phyloP scores from a whole-genome alignment of 2,797 vertebrate species.

The Gadopsis bispinosus region DNA sequence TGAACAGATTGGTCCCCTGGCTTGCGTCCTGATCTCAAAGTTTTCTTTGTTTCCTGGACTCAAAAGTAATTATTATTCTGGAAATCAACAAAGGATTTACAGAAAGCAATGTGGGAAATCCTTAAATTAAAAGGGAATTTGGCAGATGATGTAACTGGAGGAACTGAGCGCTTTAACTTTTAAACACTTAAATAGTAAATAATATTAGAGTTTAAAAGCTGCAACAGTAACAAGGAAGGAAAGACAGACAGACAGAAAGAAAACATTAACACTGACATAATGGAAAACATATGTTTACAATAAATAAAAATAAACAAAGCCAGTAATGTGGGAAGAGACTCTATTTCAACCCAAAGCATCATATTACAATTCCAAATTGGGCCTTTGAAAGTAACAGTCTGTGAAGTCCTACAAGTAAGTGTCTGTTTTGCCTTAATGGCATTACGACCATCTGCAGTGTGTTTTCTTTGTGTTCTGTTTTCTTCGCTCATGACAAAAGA shows the following conservation, averaged over 20 bases:
- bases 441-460: conserved; percentile 40
- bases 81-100: conserved; percentile 32
- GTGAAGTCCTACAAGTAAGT: conserved; percentile 21
- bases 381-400: conserved; percentile 26
- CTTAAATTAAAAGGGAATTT: conserved; percentile 9
- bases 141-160: not conserved
- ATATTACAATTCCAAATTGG: conserved; percentile 31
- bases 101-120: conserved; percentile 17
- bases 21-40: conserved; percentile 29
- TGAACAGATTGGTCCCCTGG: conserved; percentile 37
- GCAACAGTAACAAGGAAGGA: not conserved
- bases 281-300: conserved; percentile 2
- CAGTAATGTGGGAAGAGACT: conserved; percentile 1
- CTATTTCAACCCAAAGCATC: conserved; percentile 14
- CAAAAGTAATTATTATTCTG: conserved; percentile 30
- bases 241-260: not conserved
- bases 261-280: not conserved
- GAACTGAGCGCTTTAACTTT: not conserved
- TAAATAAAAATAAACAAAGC: conserved; percentile 15
- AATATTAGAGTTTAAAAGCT: conserved; percentile 2
- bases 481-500: conserved; percentile 11
- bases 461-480: conserved; percentile 21
- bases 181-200: not conserved
- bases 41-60: conserved; percentile 41
- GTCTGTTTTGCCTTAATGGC: conserved; percentile 30